Base-by-base conservation (phyloP, 2,797 vertebrate species). In the Fratercula arctica region DNA sequence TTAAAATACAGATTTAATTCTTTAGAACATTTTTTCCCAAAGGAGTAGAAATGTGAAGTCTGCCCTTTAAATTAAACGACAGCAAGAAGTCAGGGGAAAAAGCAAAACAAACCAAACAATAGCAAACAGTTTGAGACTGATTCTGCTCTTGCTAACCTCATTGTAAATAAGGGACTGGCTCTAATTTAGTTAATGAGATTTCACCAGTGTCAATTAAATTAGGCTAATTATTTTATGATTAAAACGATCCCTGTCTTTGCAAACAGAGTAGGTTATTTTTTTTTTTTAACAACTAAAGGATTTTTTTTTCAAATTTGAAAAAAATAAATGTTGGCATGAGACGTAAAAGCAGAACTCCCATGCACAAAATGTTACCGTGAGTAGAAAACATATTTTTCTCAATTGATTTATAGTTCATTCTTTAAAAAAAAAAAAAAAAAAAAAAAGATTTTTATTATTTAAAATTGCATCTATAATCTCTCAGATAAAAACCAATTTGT, bases 161-260 rank as follows among this genome's bases (percentile, higher is more conserved):
- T 24, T 91, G 90, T 68, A 90, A 95, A 80, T 80, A 74, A 77
- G 35, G 35, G 50, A 23, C 70, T 95, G 90, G 67, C 73, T 95
- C 80, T 90, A 91, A 96, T 96, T 93, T 90, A 77, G 33, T 25
- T 91, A 94, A 92, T 83, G 88, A 79, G 94, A 92, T 96, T 93
- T 77, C 64, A n/a, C 39, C 45, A 35, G 67, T 94, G 90, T 94
- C 50, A 96, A 96, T 93, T 86, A 76, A 95, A 94, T 96, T 94
- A 95, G 5, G 68, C 31, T 73, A 67, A 93, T 95, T 95, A 85
- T 77, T 76, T 56, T 45, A 13, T 21, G 5, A 57, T 91, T 86
- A 66, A 88, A 93, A 82, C 3, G 1, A 45, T 35, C 50, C 33
- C 17, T 72, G 35, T 37, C 63, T 73, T 70, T 59, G 35, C 3